Evolutionary conservation across 2,797 vertebrate genomes (phyloP), one percentile per base, ranked within the genome.

Genomic region (Rhinatrema bivittatum): DNA sequence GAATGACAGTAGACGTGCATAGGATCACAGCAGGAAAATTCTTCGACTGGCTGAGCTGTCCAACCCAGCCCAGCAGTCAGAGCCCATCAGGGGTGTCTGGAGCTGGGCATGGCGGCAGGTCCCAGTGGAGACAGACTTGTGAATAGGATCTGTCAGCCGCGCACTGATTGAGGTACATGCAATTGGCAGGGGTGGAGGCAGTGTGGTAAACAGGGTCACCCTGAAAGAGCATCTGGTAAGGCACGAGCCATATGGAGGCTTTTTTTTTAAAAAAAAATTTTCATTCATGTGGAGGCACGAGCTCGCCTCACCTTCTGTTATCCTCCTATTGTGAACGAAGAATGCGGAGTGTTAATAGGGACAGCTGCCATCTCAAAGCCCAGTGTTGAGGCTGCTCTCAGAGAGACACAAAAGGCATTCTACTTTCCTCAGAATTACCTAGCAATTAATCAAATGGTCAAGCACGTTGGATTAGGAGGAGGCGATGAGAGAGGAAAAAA

Each of bases 181-280:
- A 4, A 13, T 18, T 1, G 22, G 23, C 10, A 31, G 20, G 29
- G 2, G 19, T 0, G 16, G 8, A 29, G 34, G 26, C 29, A 38
- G 22, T 3, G 9, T 0, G 0, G 14, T 0, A 0, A 16, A 40
- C 10, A 38, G 23, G 32, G 21, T 48, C 33, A 42, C 44, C 56
- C 53, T 9, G 2, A 53, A 32, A 52, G 44, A 84, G 69, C 82
- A 86, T 85, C 84, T 87, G 82, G 38, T 65, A 47, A 54, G 68
- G 47, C 62, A 60, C 3, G 2, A 50, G 53, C 68, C 85, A 87
- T 84, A 82, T 81, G 81, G 81, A 79, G 70, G 36, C 56, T 72
- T 62, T 59, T 46, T n/a, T n/a, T n/a, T n/a, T n/a, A n/a, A n/a
- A n/a, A n/a, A n/a, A n/a, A n/a, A n/a, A n/a, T n/a, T n/a, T 69